These are phyloP conservation scores for Hololepta plana DNA, from an alignment of 2,888 invertebrate species.

Conservation along the genomic window DNA sequence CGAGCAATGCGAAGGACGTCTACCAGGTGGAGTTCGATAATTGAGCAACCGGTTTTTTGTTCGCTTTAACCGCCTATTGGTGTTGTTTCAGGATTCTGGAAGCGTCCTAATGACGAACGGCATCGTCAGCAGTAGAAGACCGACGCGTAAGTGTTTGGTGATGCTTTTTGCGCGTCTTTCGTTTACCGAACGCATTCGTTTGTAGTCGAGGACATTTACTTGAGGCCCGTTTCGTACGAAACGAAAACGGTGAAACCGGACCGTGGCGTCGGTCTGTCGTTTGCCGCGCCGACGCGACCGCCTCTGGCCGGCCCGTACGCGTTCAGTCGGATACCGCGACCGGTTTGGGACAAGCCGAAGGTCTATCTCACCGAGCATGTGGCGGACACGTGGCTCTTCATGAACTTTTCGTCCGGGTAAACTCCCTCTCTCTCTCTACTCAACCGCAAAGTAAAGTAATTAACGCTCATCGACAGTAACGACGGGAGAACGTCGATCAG, in stretches of 20 bases:
- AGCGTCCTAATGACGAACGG: constrained; percentile 61
- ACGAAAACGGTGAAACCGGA: constrained; percentile 27
- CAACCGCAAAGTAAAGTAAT: constrained; percentile 1
- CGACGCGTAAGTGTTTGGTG: constrained; percentile 36
- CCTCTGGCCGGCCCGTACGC: constrained; percentile 80
- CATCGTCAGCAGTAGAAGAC: constrained; percentile 37
- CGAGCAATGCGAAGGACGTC: constrained; percentile 40
- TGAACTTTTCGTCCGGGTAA: constrained; percentile 65
- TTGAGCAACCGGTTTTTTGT: constrained; percentile 4
- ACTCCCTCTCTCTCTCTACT: constrained; percentile 12
- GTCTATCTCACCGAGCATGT: constrained; percentile 59
- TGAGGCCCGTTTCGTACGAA: constrained; percentile 25
- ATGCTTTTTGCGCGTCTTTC: neutral
- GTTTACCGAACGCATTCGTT: neutral
- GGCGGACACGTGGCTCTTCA: constrained; percentile 66
- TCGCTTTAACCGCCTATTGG: too few relatives aligned
- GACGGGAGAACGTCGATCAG: constrained; percentile 40
- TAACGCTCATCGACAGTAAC: constrained; percentile 23
- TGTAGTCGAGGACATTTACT: constrained; percentile 25
- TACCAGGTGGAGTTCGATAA: constrained; percentile 32
- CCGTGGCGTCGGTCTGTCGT: constrained; percentile 22
- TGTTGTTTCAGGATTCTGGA: constrained; percentile 53
- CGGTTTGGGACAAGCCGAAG: constrained; percentile 59
- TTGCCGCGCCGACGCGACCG: constrained; percentile 49
- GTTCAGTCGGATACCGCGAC: constrained; percentile 71